Evolutionary conservation across 2,797 vertebrate species (phyloP), one percentile per base, ranked within the genome.

Genomic region (Neosilurus mollespiculum): DNA sequence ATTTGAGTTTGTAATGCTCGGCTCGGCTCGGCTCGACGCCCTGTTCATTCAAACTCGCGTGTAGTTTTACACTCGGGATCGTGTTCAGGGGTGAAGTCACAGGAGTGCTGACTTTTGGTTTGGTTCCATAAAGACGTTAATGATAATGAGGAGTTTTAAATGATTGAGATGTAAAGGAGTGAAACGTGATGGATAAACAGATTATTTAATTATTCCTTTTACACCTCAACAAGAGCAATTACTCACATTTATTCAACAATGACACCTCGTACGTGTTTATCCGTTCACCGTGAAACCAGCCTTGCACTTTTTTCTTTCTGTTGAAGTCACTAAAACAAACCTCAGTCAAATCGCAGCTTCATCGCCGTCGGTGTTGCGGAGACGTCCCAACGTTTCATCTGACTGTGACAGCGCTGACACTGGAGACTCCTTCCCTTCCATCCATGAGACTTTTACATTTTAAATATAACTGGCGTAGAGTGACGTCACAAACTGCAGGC

Each of bases 1-100:
- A 72, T 65, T 85, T 89, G 77, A 26, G 14, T 56, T 92, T 94
- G 91, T 85, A 90, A 91, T 92, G 92, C 93, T 90, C 73, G 1
- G 73, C 54, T 59, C 30, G 20, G 92, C 93, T 90, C 73, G 1
- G 73, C 54, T 59, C 30, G 20, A 30, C 87, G 91, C 89, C 88
- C 91, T 91, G 93, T 93, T 89, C 72, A 82, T 83, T 91, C 87
- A 78, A 83, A 76, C 81, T 64, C 75, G 51, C 12, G 26, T 62
- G 5, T 8, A n/a, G 22, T 51, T 75, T 58, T 34, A 76, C 16
- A 0, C 18, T 37, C 30, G 0, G 0, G 30, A 76, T 59, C 54
- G 14, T 1, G 54, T 59, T 53, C 30, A 18, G 3, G 8, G n/a
- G 71, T 54, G 10, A 18, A 56, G 15, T 10, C 4, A 3, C 71